phyloP scores from a whole-genome alignment of 30 jellyfish, hydroid and myxozoan species.

The Cassiopea xamachana region DNA sequence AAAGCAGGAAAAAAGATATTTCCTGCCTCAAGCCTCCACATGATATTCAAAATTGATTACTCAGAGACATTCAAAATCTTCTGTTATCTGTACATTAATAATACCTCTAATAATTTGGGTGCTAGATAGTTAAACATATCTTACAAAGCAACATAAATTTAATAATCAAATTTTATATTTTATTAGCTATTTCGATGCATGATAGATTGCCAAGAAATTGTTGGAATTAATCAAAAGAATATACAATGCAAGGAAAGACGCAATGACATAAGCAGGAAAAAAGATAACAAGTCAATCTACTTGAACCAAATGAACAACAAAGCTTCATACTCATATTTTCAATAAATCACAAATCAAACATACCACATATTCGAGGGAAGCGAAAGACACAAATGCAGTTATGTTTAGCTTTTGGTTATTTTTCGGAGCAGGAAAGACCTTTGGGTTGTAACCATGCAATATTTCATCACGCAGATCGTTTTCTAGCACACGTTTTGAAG shows the following conservation, averaged over 20 bases:
- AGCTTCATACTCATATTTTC: background rate
- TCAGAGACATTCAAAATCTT: no score
- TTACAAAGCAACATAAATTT: no score
- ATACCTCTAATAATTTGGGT: no score
- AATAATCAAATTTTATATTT: no score
- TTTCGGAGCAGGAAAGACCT: slow-evolving; percentile 36
- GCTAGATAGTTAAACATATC: no score
- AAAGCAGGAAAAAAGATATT: no score
- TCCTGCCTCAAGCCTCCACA: no score
- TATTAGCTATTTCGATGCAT: background rate
- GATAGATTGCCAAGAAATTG: background rate
- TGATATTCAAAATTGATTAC: no score
- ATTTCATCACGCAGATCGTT: slow-evolving; percentile 9
- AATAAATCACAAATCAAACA: background rate
- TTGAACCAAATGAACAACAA: background rate
- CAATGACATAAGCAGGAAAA: no score
- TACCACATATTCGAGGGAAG: slow-evolving; percentile 37
- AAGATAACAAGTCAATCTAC: background rate
- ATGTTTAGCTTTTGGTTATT: background rate
- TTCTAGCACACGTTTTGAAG: slow-evolving; percentile 14
- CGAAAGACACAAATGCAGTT: background rate
- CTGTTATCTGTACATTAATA: no score
- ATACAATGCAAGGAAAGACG: no score
- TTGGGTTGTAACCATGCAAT: slow-evolving; percentile 22
- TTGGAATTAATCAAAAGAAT: no score